These are phyloP conservation scores for Calypte anna DNA, from an alignment of 2,113 vertebrate species.

Conservation along the genomic window DNA sequence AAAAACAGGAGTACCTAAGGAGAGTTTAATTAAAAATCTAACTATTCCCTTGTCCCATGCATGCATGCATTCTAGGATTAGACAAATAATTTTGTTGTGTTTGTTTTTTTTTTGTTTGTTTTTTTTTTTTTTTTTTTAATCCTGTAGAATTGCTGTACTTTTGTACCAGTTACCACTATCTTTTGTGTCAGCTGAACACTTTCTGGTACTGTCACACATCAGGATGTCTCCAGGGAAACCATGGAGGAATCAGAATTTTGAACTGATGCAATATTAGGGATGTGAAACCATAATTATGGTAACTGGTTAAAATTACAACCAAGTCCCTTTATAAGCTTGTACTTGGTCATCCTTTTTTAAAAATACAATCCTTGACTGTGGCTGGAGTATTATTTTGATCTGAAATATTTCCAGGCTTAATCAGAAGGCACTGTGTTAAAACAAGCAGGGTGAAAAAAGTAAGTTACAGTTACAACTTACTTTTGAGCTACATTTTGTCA, in stretches of 20 bases:
- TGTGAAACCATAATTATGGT: background rate
- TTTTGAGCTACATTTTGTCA: background rate
- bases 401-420: background rate
- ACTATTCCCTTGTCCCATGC: conserved; percentile 9
- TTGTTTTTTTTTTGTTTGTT: background rate
- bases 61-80: background rate
- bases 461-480: background rate
- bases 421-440: background rate
- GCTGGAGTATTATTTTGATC: background rate
- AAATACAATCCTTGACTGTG: background rate
- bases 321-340: background rate
- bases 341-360: background rate
- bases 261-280: background rate
- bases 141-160: background rate
- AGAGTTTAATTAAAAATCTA: conserved; percentile 58
- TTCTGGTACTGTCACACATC: background rate
- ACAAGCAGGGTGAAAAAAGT: background rate
- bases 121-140: background rate
- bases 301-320: background rate
- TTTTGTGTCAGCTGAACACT: background rate
- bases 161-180: background rate
- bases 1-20: conserved; percentile 9
- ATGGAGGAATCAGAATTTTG: background rate
- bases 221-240: background rate
- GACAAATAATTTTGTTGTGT: background rate